Percentiles rank a stretch among this genome's conserved stretches.
Evolutionary conservation across 2,888 invertebrate species (phyloP).

Genomic region (Dione vanillae): DNA sequence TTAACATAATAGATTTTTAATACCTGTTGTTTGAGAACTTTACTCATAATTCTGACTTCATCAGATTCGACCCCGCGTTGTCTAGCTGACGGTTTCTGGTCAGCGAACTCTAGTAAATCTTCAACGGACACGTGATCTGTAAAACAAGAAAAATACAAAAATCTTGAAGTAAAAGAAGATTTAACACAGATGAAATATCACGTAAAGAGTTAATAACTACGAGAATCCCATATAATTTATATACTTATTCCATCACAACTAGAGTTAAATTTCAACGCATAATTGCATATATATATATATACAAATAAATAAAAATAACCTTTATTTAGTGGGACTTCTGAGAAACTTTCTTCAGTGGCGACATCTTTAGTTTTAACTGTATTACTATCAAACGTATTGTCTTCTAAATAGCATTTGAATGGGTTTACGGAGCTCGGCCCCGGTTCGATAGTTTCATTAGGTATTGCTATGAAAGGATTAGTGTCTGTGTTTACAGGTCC

Average conservation of each 20-base stretch:
- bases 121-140: conserved; percentile 95
- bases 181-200: too few relatives aligned
- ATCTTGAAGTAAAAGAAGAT: too few relatives aligned
- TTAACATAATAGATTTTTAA: too few relatives aligned
- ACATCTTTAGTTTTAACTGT: conserved; percentile 38
- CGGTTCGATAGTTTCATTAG: conserved; percentile 20
- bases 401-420: conserved; percentile 54
- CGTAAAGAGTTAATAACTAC: too few relatives aligned
- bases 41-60: conserved; percentile 95
- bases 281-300: too few relatives aligned
- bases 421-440: conserved; percentile 57
- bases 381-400: conserved; percentile 19
- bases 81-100: conserved; percentile 91
- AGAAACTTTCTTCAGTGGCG: conserved; percentile 47
- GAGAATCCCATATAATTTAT: too few relatives aligned
- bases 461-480: conserved; percentile 61
- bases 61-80: conserved; percentile 94
- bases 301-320: conserved; percentile 50
- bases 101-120: conserved; percentile 94
- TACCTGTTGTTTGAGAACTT: conserved; percentile 91
- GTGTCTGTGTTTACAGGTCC: conserved; percentile 52
- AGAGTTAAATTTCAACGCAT: too few relatives aligned
- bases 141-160: conserved; percentile 19
- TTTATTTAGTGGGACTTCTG: conserved; percentile 62
- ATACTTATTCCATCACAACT: too few relatives aligned